Evolutionary conservation across 1,140 invertebrate species (phyloP).

Genomic region (Pogonus chalceus): DNA sequence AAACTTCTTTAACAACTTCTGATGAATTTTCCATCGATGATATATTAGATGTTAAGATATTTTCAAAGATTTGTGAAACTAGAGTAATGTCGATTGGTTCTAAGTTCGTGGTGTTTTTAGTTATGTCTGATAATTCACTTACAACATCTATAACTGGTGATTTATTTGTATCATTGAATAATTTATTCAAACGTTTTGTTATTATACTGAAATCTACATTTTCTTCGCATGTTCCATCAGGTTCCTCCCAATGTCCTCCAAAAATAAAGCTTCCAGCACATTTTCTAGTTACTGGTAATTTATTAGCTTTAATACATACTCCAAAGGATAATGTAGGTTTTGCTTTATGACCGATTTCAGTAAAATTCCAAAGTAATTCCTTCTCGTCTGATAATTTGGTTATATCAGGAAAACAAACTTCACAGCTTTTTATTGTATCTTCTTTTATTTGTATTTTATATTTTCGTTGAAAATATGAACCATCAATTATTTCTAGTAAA

Average conservation of each 20-base stretch:
- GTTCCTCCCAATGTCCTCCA: constrained; percentile 35
- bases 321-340: constrained; percentile 38
- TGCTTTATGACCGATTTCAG: constrained; percentile 33
- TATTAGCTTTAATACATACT: constrained; percentile 40
- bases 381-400: neutral
- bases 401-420: constrained; percentile 21
- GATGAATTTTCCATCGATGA: neutral
- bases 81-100: constrained; percentile 16
- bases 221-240: constrained; percentile 31
- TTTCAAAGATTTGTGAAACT: constrained; percentile 10
- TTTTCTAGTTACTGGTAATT: constrained; percentile 36
- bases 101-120: constrained; percentile 13
- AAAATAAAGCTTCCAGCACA: constrained; percentile 37
- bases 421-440: constrained; percentile 16
- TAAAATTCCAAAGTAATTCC: constrained; percentile 28
- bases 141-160: constrained; percentile 39
- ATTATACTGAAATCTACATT: constrained; percentile 33
- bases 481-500: no score
- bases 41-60: neutral
- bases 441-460: constrained; percentile 20
- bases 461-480: neutral
- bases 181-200: constrained; percentile 23
- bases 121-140: neutral
- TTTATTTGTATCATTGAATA: constrained; percentile 34
- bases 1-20: constrained; percentile 5